A percentile compares a stretch with the other conserved stretches of the same genome.
phyloP scores from a whole-genome alignment of 2,113 vertebrate species.

The Vidua chalybeata region DNA sequence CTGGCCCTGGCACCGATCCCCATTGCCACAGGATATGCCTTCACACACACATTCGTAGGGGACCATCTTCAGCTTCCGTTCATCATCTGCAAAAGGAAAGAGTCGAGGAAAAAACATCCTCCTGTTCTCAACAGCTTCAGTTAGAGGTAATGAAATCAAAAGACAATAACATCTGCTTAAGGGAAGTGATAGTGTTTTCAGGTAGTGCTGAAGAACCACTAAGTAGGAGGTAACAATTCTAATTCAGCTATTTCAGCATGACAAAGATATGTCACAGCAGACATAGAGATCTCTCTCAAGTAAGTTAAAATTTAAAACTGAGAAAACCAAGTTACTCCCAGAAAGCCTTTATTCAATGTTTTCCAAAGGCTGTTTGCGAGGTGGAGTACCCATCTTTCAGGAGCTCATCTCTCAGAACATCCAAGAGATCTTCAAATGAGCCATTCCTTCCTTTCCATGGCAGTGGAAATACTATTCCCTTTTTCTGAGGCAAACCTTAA shows the following conservation, averaged over 20 bases:
- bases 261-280: background rate
- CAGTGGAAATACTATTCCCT: background rate
- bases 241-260: background rate
- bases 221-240: background rate
- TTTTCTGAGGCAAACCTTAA: background rate
- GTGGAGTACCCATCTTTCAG: background rate
- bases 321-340: background rate
- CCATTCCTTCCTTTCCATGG: background rate
- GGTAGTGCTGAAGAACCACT: background rate
- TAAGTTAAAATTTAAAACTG: background rate
- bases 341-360: background rate
- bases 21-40: slow-evolving; percentile 86
- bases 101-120: background rate
- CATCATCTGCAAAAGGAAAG: slow-evolving; percentile 76
- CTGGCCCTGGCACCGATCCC: slow-evolving; percentile 89
- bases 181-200: background rate
- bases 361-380: background rate
- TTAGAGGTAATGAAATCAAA: accelerated
- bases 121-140: background rate
- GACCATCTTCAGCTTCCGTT: slow-evolving; percentile 73
- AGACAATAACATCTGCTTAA: background rate
- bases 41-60: slow-evolving; percentile 94
- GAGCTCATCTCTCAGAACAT: background rate
- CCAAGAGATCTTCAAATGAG: background rate
- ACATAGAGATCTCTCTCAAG: background rate